These are phyloP conservation scores for Acanthacorydalis orientalis DNA, from an alignment of 2,888 invertebrate species.

Conservation along the genomic window DNA sequence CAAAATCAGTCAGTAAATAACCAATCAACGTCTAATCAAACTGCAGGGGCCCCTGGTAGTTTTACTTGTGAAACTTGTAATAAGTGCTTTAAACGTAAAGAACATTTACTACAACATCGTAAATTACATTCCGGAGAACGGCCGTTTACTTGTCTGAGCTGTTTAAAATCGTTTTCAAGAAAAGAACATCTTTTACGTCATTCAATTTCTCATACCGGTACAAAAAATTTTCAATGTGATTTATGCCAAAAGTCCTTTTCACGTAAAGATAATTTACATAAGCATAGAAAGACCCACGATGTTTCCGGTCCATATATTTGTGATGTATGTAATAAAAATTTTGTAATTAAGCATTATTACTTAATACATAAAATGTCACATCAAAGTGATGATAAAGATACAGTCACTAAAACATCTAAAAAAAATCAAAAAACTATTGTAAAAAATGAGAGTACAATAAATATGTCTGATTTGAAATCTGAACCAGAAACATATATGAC, in stretches of 20 bases:
- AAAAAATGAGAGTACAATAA: background rate
- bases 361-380: slow-evolving; percentile 42
- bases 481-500: background rate
- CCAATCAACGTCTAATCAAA: background rate
- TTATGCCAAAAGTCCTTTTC: slow-evolving; percentile 36
- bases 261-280: slow-evolving; percentile 38
- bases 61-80: slow-evolving; percentile 38
- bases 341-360: slow-evolving; percentile 48
- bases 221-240: slow-evolving; percentile 46
- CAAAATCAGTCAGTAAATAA: no score
- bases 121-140: slow-evolving; percentile 48
- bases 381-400: slow-evolving; percentile 14
- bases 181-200: slow-evolving; percentile 53
- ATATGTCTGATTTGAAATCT: background rate
- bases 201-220: slow-evolving; percentile 47
- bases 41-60: background rate
- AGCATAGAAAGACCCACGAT: slow-evolving; percentile 40
- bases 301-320: slow-evolving; percentile 39
- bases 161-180: slow-evolving; percentile 47
- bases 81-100: slow-evolving; percentile 48
- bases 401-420: background rate
- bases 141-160: slow-evolving; percentile 46
- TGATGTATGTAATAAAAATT: slow-evolving; percentile 46
- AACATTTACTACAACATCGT: slow-evolving; percentile 49
- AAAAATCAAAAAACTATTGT: background rate